phyloP scores from a whole-genome alignment of 2,888 invertebrate genomes.

The Octonoba sinensis region DNA sequence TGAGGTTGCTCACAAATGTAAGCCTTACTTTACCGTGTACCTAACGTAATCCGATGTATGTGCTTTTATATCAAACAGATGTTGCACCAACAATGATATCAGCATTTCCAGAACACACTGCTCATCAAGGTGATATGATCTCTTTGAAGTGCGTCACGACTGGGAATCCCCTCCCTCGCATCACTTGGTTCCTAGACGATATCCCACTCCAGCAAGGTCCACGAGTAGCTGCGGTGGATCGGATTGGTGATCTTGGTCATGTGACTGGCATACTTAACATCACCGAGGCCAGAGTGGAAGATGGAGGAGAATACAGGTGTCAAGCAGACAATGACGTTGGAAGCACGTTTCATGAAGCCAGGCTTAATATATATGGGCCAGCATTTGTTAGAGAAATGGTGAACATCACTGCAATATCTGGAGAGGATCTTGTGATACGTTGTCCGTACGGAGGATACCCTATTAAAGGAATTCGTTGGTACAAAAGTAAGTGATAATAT shows the following conservation, averaged over 20 bases:
- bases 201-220: constrained; percentile 68
- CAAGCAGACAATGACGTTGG: constrained; percentile 68
- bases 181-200: constrained; percentile 69
- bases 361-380: constrained; percentile 72
- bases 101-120: constrained; percentile 54
- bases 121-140: constrained; percentile 36
- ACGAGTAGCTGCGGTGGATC: constrained; percentile 69
- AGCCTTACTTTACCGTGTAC: too few relatives aligned
- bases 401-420: constrained; percentile 82
- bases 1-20: too few relatives aligned
- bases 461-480: constrained; percentile 85
- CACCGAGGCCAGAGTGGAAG: constrained; percentile 65
- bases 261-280: constrained; percentile 71
- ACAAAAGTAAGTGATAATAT: constrained; percentile 74
- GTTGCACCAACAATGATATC: constrained; percentile 56
- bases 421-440: constrained; percentile 80
- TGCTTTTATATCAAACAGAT: constrained; percentile 22
- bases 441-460: constrained; percentile 91
- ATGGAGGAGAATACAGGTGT: constrained; percentile 50
- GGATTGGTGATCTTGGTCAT: constrained; percentile 69
- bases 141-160: constrained; percentile 66
- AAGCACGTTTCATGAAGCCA: constrained; percentile 68
- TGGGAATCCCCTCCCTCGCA: constrained; percentile 67
- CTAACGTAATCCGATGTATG: too few relatives aligned
- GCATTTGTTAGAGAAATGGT: constrained; percentile 73